phyloP scores from a whole-genome alignment of 2,113 vertebrate genomes.

The Channa maculata region DNA sequence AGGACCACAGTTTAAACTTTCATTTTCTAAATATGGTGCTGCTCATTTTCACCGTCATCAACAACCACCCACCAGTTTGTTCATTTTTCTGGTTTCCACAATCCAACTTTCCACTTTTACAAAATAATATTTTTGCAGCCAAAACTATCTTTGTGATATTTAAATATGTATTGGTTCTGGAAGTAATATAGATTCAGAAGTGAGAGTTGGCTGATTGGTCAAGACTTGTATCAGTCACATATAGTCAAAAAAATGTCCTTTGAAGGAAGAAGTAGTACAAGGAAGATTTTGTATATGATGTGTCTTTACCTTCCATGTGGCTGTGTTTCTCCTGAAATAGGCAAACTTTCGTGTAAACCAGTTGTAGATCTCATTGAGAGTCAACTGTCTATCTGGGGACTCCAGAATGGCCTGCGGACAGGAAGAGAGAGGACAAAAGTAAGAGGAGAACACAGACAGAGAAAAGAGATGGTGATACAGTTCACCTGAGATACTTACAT shows the following conservation, averaged over 20 bases:
- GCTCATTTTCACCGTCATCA: conserved; percentile 12
- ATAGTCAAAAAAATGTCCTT: neutral
- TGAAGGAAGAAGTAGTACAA: neutral
- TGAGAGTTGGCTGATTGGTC: neutral
- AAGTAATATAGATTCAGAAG: too few relatives aligned
- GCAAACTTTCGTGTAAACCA: conserved; percentile 99
- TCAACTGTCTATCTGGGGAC: conserved; percentile 98
- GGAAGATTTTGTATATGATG: neutral
- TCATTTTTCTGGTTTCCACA: neutral
- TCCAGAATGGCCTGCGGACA: conserved; percentile 94
- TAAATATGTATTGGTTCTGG: too few relatives aligned
- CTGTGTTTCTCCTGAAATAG: conserved; percentile 99
- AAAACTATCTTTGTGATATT: too few relatives aligned
- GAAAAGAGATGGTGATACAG: neutral
- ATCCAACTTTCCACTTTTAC: neutral
- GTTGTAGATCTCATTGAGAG: conserved; percentile 99
- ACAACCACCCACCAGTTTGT: neutral
- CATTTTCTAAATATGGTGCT: conserved; percentile 12
- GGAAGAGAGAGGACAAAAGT: conserved; percentile 8
- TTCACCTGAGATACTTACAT: conserved; percentile 84
- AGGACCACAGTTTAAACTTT: conserved; percentile 5
- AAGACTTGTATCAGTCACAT: neutral
- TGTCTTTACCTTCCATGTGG: conserved; percentile 96
- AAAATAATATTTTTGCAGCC: neutral
- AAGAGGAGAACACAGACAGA: conserved; percentile 9